These are phyloP conservation scores for Gymnorhina tibicen DNA, from an alignment of 2,113 vertebrate species.

Conservation along the genomic window DNA sequence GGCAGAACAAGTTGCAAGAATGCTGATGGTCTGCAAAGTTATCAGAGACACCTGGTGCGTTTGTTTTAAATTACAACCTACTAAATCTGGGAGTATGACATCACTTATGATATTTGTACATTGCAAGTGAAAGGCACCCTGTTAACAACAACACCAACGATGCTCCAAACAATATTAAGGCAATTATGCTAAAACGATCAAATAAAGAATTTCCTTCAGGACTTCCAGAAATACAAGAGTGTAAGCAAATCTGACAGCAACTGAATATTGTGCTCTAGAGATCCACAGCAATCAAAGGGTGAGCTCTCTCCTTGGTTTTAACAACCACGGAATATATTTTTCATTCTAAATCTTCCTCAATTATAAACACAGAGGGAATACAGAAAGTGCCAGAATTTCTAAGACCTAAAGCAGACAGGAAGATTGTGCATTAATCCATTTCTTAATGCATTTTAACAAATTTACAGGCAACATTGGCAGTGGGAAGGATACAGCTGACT, in stretches of 20 bases:
- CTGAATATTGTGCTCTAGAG: neutral
- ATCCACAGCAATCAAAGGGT: neutral
- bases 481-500: neutral
- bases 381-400: neutral
- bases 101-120: neutral
- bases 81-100: neutral
- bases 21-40: neutral
- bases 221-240: neutral
- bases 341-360: neutral
- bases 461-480: neutral
- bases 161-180: neutral
- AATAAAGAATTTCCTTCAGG: neutral
- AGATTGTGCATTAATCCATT: neutral
- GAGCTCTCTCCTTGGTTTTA: neutral
- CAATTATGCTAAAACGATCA: neutral
- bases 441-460: neutral
- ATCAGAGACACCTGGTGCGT: neutral
- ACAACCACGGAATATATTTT: neutral
- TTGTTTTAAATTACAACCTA: neutral
- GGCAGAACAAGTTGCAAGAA: neutral
- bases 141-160: neutral
- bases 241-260: neutral
- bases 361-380: neutral
- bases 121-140: neutral
- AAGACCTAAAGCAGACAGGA: neutral